Evolutionary conservation across 2,113 vertebrate species (phyloP).

Genomic region (Myiagra hebetior): DNA sequence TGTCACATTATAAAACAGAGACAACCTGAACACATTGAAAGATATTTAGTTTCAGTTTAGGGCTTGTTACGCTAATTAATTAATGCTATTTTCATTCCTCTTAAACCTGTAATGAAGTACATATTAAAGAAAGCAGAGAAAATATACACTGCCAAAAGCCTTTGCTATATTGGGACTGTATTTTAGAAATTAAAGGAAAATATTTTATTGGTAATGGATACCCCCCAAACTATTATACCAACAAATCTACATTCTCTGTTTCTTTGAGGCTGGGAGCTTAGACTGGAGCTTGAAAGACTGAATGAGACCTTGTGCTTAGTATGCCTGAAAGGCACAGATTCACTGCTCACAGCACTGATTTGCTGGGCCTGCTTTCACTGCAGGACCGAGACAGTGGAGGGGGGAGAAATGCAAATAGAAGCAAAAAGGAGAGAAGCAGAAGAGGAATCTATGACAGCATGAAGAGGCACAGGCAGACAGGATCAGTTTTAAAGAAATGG

Average conservation of each 20-base stretch:
- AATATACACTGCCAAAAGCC: background rate
- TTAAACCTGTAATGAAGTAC: constrained; percentile 20
- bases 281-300: background rate
- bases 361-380: background rate
- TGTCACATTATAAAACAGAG: constrained; percentile 28
- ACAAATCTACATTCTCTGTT: background rate
- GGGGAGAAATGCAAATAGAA: background rate
- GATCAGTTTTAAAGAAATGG: background rate
- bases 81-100: background rate
- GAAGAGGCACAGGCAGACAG: background rate
- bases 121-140: background rate
- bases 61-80: constrained; percentile 21
- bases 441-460: background rate
- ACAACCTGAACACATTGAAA: constrained; percentile 25
- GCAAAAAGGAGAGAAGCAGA: background rate
- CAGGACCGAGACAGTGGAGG: background rate
- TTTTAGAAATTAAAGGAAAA: background rate
- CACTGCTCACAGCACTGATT: background rate
- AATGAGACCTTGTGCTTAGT: background rate
- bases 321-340: background rate
- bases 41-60: constrained; percentile 49
- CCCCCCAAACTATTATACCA: background rate
- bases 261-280: background rate
- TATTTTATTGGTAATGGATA: background rate
- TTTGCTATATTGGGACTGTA: background rate